These are phyloP conservation scores for Sciurus vulgaris DNA, from an alignment of 2,797 vertebrate genomes.

Conservation along the genomic window DNA sequence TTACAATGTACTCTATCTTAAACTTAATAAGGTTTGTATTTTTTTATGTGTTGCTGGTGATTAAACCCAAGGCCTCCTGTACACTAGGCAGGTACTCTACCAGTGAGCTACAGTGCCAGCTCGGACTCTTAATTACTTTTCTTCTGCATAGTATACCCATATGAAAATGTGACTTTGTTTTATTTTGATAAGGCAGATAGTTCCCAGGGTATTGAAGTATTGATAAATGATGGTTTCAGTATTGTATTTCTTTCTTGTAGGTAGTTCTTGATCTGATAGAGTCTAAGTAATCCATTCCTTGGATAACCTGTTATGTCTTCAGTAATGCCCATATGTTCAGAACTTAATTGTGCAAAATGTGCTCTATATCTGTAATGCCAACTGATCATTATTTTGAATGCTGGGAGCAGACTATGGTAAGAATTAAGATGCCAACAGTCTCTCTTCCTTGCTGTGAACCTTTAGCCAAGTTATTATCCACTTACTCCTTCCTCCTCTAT, in stretches of 20 bases:
- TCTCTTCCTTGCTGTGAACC: not conserved
- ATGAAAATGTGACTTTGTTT: conserved; percentile 34
- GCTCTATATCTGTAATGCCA: not conserved
- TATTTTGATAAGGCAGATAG: not conserved
- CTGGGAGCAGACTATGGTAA: not conserved
- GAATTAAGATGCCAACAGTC: not conserved
- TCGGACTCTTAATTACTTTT: conserved; percentile 43
- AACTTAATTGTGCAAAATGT: not conserved
- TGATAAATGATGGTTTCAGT: not conserved
- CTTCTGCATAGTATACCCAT: not conserved
- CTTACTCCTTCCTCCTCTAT: not conserved
- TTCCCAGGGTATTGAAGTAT: not conserved
- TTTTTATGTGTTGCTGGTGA: not conserved
- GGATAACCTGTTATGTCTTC: not conserved
- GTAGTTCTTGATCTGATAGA: conserved; percentile 20
- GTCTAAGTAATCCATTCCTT: conserved; percentile 41
- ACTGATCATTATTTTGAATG: not conserved
- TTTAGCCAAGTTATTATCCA: not conserved
- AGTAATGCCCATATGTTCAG: not conserved
- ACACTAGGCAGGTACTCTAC: too few species aligned
- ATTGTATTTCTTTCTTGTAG: not conserved
- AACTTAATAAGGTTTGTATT: conserved; percentile 46
- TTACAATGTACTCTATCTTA: conserved; percentile 10
- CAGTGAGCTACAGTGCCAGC: too few species aligned
- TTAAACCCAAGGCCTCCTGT: too few species aligned